Conservation (phyloP, 30 jellyfish, hydroid and myxozoan species). For the Morbakka virulenta region DNA sequence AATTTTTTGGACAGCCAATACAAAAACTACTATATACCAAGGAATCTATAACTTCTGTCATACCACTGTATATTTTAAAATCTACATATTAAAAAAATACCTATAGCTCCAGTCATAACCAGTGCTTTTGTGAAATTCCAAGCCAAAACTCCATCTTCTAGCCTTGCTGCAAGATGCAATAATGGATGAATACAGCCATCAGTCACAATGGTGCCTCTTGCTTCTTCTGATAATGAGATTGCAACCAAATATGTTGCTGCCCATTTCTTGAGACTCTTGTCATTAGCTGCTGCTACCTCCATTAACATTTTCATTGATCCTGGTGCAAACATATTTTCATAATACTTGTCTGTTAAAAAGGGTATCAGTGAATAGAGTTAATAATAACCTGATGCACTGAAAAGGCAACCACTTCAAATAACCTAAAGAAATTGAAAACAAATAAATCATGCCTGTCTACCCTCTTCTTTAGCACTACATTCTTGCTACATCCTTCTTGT, state of each 20-base stretch:
- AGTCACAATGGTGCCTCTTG: conserved; percentile 58
- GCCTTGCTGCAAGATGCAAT: conserved; percentile 85
- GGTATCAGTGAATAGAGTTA: background rate
- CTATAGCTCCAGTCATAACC: conserved; percentile 80
- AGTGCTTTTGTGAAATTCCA: conserved; percentile 72
- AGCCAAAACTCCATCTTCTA: conserved; percentile 73
- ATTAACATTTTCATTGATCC: conserved; percentile 65
- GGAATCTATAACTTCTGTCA: too few species aligned
- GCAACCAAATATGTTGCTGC: conserved; percentile 80
- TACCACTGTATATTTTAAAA: too few species aligned
- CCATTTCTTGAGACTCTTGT: conserved; percentile 76
- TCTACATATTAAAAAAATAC: conserved; percentile 4
- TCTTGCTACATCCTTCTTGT: too few species aligned
- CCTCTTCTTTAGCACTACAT: too few species aligned
- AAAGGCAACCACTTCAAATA: too few species aligned
- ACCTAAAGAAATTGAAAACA: too few species aligned
- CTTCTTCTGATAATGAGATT: conserved; percentile 79
- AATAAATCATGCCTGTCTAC: too few species aligned
- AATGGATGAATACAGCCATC: conserved; percentile 77
- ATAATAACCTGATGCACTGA: too few species aligned
- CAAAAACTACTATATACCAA: too few species aligned
- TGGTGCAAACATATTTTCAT: conserved; percentile 26
- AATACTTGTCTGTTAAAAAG: conserved; percentile 50
- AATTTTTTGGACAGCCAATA: too few species aligned
- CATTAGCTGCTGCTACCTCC: conserved; percentile 45